Evolutionary conservation across 2,888 invertebrate genomes (phyloP).

Genomic region (Tholera decimalis): DNA sequence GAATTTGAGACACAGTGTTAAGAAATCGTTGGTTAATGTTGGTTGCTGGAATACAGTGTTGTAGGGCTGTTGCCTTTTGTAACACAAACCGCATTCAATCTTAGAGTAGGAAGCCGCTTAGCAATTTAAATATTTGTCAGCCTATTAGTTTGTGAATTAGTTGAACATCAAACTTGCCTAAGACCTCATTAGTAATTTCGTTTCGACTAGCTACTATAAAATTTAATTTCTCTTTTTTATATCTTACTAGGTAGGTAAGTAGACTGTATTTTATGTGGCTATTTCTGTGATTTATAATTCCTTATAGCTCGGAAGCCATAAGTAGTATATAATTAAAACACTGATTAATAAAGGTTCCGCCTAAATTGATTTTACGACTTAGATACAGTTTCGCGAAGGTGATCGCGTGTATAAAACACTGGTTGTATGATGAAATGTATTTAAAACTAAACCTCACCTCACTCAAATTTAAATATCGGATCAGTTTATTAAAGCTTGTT

Average conservation of each 20-base stretch:
- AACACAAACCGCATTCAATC: slow-evolving; percentile 87
- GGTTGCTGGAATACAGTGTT: slow-evolving; percentile 60
- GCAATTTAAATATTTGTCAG: slow-evolving; percentile 87
- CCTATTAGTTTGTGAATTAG: slow-evolving; percentile 73
- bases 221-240: slow-evolving; percentile 43
- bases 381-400: slow-evolving; percentile 6
- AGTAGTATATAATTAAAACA: slow-evolving; percentile 14
- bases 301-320: not conserved
- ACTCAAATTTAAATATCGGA: slow-evolving; percentile 4
- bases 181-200: slow-evolving; percentile 61
- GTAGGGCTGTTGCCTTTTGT: slow-evolving; percentile 75
- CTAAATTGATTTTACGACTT: slow-evolving; percentile 35
- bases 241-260: slow-evolving; percentile 30
- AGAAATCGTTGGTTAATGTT: slow-evolving; percentile 55
- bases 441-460: not conserved
- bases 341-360: slow-evolving; percentile 35
- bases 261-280: not conserved
- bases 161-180: slow-evolving; percentile 61
- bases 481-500: slow-evolving; percentile 21
- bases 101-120: slow-evolving; percentile 81
- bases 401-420: slow-evolving; percentile 15
- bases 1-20: slow-evolving; percentile 54
- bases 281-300: slow-evolving; percentile 31
- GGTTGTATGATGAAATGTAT: slow-evolving; percentile 6
- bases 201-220: slow-evolving; percentile 31